These are phyloP conservation scores for Clinocottus analis DNA, from an alignment of 2,113 vertebrate genomes.

Conservation along the genomic window DNA sequence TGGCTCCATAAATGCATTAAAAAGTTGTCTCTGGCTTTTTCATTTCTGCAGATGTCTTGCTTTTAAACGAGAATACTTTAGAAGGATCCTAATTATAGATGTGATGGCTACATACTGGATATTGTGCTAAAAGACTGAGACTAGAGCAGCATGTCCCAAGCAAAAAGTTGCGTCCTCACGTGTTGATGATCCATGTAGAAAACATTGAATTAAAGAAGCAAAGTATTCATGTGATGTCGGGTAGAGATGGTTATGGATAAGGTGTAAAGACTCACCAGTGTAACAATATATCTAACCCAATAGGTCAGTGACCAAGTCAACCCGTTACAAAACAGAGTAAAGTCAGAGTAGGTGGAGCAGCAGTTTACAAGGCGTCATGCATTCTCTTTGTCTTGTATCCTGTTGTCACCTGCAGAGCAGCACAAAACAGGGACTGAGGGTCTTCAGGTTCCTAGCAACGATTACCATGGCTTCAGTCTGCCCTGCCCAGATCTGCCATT, in stretches of 20 bases:
- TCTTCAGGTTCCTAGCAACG: conserved; percentile 43
- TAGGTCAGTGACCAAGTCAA: background rate
- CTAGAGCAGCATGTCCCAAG: no score
- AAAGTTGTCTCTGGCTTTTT: background rate
- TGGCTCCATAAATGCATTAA: background rate
- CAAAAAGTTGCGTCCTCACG: background rate
- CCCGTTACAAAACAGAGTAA: background rate
- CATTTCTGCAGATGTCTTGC: background rate
- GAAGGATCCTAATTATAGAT: background rate
- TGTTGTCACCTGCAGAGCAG: conserved; percentile 14
- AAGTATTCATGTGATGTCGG: background rate
- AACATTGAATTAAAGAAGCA: background rate
- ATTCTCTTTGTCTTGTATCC: conserved; percentile 26
- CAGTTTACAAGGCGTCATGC: background rate
- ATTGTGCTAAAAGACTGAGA: no score
- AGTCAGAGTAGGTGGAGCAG: background rate
- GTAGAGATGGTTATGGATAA: background rate
- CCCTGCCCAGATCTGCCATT: conserved; percentile 31
- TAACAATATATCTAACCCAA: background rate
- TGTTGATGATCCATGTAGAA: background rate
- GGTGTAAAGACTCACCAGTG: background rate
- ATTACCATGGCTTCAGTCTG: conserved; percentile 47
- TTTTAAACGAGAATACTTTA: background rate
- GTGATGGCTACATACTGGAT: no score
- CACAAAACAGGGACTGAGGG: conserved; percentile 33